Conservation (phyloP, 1,140 invertebrate genomes). For the Oedothorax gibbosus region DNA sequence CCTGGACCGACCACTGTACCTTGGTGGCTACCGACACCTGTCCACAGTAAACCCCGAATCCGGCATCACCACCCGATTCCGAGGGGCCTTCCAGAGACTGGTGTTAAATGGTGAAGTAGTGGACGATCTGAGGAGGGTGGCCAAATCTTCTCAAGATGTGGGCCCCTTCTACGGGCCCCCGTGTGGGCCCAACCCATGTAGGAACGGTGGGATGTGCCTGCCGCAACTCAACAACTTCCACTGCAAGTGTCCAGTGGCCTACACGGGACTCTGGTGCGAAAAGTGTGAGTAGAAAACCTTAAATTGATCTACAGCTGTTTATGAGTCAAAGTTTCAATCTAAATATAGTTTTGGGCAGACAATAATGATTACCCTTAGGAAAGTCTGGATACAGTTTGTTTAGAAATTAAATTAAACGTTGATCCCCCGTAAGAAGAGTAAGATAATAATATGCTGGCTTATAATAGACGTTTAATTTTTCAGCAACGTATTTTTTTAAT, state of each 20-base stretch:
- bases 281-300: conserved; percentile 72
- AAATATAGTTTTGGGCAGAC: too few relatives aligned
- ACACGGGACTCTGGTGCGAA: conserved; percentile 80
- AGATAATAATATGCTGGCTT: too few relatives aligned
- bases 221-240: conserved; percentile 79
- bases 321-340: too few relatives aligned
- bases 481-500: too few relatives aligned
- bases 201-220: conserved; percentile 81
- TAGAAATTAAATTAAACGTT: too few relatives aligned
- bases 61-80: conserved; percentile 80
- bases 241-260: conserved; percentile 78
- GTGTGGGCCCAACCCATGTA: conserved; percentile 77
- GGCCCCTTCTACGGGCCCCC: conserved; percentile 78
- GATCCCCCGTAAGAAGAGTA: too few relatives aligned
- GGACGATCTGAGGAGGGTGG: conserved; percentile 69
- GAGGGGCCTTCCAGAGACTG: conserved; percentile 86
- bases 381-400: too few relatives aligned
- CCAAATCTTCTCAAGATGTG: conserved; percentile 70
- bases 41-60: conserved; percentile 79
- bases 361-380: too few relatives aligned
- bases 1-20: conserved; percentile 82
- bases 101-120: conserved; percentile 80
- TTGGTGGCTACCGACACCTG: conserved; percentile 83
- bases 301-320: neutral
- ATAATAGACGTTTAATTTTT: too few relatives aligned